Conservation (phyloP, 2,113 vertebrate genomes). For the Xiphophorus hellerii region DNA sequence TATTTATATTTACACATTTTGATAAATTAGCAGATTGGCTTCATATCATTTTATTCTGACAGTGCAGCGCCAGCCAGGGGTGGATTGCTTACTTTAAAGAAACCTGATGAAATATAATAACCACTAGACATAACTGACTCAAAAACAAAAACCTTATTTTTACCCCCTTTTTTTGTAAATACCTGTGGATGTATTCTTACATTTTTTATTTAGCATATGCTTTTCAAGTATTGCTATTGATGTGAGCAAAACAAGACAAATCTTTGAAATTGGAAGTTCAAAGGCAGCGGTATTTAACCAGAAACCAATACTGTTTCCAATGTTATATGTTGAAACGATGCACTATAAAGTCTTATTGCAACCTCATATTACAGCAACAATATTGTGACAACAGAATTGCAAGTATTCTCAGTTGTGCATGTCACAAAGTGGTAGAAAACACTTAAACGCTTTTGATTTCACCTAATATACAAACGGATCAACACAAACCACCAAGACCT, state of each 20-base stretch:
- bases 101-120: not conserved
- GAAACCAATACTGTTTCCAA: not conserved
- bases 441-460: too few relatives aligned
- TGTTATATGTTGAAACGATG: not conserved
- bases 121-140: not conserved
- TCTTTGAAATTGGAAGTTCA: not conserved
- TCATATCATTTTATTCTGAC: slow-evolving; percentile 73
- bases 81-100: slow-evolving; percentile 22
- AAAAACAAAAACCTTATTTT: not conserved
- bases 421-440: not conserved
- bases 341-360: not conserved
- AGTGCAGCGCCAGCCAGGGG: slow-evolving; percentile 47
- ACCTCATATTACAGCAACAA: not conserved
- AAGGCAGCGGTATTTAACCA: not conserved
- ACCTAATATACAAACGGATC: too few relatives aligned
- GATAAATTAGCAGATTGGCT: slow-evolving; percentile 67
- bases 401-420: not conserved
- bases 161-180: not conserved
- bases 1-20: slow-evolving; percentile 32
- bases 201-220: not conserved
- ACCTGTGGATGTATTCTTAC: not conserved
- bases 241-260: not conserved
- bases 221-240: not conserved
- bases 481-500: too few relatives aligned
- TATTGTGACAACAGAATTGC: not conserved